Evolutionary conservation across 2,113 vertebrate genomes (phyloP), one percentile per base, ranked within the genome.

Genomic region (Falcunculus frontatus): DNA sequence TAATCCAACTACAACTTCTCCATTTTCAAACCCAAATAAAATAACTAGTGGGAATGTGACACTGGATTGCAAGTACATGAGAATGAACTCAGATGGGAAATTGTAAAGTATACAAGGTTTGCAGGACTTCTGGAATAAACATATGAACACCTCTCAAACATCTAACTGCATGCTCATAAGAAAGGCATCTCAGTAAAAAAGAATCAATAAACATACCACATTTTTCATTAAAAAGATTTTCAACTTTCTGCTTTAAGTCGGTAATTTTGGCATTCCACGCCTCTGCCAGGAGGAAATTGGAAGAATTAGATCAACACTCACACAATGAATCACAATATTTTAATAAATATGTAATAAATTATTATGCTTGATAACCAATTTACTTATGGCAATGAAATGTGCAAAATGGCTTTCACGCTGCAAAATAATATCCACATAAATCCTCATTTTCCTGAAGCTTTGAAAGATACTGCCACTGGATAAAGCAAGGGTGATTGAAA

Each of bases 221-320:
- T 95, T 98, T 98, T 90, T 98, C 98, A 96, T 96, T 98, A 77
- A 98, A 98, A 44, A 98, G 97, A 50, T 97, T 97, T 90, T 98
- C 98, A 1, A 98, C 98, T 95, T 98, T 97, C 91, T 98, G 93
- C 89, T 98, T 98, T 55, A 98, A 89, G 89, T 97, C 97, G 6
- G 95, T 98, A 60, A 98, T 98, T 96, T 97, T 98, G 84, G 97
- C 96, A 93, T 98, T 98, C 98, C 98, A 98, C 2, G 96, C 95
- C 78, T 98, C 98, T 98, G 97, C 26, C 83, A 74, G 41, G 25
- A 84, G n/a, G n/a, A 92, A 84, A 97, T 59, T 2, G 46, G 46
- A 95, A 87, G 49, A 63, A 85, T 77, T 76, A 91, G 33, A 77
- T 80, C 46, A 85, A 68, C 20, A 37, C 5, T 19, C 11, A 53